A percentile compares a stretch with the other conserved stretches of the same genome.
Conservation (phyloP, 2,888 invertebrate species). For the Agrotis clavis region DNA sequence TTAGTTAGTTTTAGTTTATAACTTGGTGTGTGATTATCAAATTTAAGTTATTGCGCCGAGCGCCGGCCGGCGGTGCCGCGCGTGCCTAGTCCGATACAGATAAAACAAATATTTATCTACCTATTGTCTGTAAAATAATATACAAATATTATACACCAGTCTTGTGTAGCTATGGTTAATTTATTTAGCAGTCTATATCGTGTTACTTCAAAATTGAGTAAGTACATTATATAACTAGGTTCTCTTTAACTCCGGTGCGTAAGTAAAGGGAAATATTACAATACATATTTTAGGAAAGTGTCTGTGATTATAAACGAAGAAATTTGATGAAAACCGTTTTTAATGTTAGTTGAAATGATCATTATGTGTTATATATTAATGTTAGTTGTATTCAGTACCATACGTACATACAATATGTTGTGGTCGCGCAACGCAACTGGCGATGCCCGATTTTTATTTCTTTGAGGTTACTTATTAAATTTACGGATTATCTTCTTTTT, state of each 20-base stretch:
- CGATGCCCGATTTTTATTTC: slow-evolving; percentile 64
- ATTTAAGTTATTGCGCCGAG: slow-evolving; percentile 89
- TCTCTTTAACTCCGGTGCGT: slow-evolving; percentile 85
- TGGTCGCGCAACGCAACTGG: slow-evolving; percentile 60
- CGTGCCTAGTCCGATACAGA: slow-evolving; percentile 90
- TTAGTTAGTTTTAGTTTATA: slow-evolving; percentile 87
- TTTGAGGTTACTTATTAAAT: slow-evolving; percentile 74
- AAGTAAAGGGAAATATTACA: slow-evolving; percentile 80
- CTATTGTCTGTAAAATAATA: slow-evolving; percentile 85
- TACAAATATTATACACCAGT: slow-evolving; percentile 83
- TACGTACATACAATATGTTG: slow-evolving; percentile 61
- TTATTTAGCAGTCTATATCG: slow-evolving; percentile 87
- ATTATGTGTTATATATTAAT: slow-evolving; percentile 80
- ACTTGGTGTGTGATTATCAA: slow-evolving; percentile 89
- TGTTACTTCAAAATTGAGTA: slow-evolving; percentile 83
- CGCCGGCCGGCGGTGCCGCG: slow-evolving; percentile 83
- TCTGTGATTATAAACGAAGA: slow-evolving; percentile 91
- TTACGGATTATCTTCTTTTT: slow-evolving; percentile 72
- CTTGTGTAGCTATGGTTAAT: slow-evolving; percentile 88
- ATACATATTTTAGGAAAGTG: slow-evolving; percentile 91
- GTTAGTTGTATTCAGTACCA: slow-evolving; percentile 78
- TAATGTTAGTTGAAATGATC: slow-evolving; percentile 83
- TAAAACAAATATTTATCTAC: slow-evolving; percentile 88
- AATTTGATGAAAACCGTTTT: slow-evolving; percentile 88
- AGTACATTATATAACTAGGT: slow-evolving; percentile 82